Percentiles rank a stretch among this genome's conserved stretches.
phyloP scores from a whole-genome alignment of 2,797 vertebrate genomes.

The Caiman crocodilus region DNA sequence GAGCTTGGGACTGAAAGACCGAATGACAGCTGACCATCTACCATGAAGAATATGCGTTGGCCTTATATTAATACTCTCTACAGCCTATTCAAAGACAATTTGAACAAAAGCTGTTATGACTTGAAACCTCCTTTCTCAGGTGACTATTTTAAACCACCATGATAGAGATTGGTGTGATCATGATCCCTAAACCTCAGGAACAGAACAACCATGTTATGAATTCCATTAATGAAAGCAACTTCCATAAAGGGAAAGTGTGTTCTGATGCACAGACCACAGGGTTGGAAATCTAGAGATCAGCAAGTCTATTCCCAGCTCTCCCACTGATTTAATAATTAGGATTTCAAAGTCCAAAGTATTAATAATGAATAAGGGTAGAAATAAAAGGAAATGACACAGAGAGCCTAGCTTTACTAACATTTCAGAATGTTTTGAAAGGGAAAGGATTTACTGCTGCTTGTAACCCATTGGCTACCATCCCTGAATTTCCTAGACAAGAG shows the following conservation, averaged over 20 bases:
- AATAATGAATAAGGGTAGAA: background rate
- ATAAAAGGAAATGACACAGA: background rate
- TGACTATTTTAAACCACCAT: background rate
- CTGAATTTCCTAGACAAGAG: background rate
- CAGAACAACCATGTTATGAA: fast-evolving
- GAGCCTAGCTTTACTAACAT: background rate
- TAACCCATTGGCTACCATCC: background rate
- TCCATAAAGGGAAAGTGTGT: constrained; percentile 72
- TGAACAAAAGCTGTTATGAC: background rate
- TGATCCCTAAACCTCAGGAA: background rate
- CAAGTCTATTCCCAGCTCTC: background rate
- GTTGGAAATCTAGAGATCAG: background rate
- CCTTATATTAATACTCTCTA: background rate
- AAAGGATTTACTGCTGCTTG: background rate
- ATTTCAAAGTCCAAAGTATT: background rate
- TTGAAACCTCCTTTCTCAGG: background rate
- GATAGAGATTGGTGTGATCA: background rate
- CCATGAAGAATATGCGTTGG: background rate
- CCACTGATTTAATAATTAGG: background rate
- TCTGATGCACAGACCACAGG: background rate
- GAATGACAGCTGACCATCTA: background rate
- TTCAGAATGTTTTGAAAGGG: background rate
- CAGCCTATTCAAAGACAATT: background rate
- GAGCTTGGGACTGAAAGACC: background rate
- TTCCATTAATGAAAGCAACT: background rate